Evolutionary conservation across 2,797 vertebrate genomes (phyloP).

Genomic region (Bucorvus abyssinicus): DNA sequence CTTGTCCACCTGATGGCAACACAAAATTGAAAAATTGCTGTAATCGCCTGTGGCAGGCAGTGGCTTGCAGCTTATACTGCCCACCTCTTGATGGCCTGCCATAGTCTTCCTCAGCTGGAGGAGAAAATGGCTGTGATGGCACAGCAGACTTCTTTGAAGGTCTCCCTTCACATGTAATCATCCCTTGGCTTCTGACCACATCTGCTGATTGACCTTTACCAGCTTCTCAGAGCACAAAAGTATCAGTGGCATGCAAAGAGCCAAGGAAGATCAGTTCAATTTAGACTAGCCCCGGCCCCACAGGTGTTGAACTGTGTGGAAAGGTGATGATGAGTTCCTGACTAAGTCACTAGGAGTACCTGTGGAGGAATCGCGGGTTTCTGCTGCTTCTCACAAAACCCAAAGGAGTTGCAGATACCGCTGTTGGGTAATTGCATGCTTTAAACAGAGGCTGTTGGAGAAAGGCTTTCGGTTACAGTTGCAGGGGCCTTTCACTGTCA

Average conservation of each 20-base stretch:
- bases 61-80: background rate
- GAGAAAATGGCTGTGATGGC: background rate
- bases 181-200: background rate
- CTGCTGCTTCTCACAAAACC: background rate
- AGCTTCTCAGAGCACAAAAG: background rate
- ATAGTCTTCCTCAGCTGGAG: background rate
- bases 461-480: background rate
- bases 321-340: background rate
- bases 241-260: background rate
- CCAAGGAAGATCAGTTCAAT: background rate
- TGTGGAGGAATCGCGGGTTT: background rate
- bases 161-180: background rate
- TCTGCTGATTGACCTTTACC: background rate
- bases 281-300: background rate
- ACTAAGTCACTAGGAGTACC: background rate
- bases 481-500: background rate
- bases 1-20: constrained; percentile 73
- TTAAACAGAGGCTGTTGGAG: background rate
- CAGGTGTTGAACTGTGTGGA: background rate
- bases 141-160: background rate
- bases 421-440: background rate
- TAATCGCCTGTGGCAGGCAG: background rate
- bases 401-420: background rate
- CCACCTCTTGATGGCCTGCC: background rate
- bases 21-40: constrained; percentile 36